phyloP scores from a whole-genome alignment of 2,888 invertebrate species.

The Dynastes hyllus region DNA sequence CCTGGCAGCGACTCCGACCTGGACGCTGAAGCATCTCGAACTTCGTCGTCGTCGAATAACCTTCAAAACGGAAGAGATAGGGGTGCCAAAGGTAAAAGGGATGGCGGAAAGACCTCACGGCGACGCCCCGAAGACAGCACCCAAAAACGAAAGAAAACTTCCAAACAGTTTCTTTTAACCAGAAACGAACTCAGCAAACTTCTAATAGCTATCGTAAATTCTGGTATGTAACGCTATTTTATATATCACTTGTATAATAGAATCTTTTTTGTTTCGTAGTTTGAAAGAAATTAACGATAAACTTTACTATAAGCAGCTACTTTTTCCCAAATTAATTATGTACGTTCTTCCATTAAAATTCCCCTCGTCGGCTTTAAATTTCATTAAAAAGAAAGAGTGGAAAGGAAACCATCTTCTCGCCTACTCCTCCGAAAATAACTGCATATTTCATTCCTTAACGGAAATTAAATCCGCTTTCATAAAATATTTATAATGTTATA shows the following conservation, averaged over 20 bases:
- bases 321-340: too few relatives aligned
- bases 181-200: slow-evolving; percentile 71
- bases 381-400: neutral
- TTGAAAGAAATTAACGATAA: too few relatives aligned
- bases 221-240: slow-evolving; percentile 63
- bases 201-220: slow-evolving; percentile 70
- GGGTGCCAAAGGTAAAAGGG: neutral
- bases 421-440: neutral
- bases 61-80: neutral
- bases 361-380: neutral
- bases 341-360: neutral
- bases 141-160: slow-evolving; percentile 42
- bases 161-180: slow-evolving; percentile 51
- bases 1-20: neutral
- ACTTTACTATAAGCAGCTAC: too few relatives aligned
- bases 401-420: neutral
- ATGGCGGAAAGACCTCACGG: neutral
- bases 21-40: neutral
- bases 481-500: slow-evolving; percentile 2
- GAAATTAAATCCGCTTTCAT: neutral
- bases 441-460: neutral
- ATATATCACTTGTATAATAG: neutral
- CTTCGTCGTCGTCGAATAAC: neutral
- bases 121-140: neutral
- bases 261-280: too few relatives aligned